phyloP scores from a whole-genome alignment of 2,113 vertebrate species.

The Reinhardtius hippoglossoides region DNA sequence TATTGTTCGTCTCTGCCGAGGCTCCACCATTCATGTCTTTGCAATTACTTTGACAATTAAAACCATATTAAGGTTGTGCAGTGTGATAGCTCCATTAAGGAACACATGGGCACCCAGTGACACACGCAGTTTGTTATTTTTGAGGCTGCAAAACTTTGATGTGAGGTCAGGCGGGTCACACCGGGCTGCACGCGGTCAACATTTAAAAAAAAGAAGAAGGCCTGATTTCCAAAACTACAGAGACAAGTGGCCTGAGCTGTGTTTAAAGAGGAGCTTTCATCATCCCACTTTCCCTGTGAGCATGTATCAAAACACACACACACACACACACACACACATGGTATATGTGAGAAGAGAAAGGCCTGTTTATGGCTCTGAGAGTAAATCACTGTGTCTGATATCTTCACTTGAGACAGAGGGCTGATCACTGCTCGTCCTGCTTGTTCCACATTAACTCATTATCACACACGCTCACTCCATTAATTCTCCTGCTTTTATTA shows the following conservation, averaged over 20 bases:
- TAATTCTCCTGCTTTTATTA: conserved; percentile 97
- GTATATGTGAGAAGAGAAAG: conserved; percentile 39
- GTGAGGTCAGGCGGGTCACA: conserved; percentile 28
- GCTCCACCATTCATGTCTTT: conserved; percentile 43
- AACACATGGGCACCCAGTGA: conserved; percentile 31
- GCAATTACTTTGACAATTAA: conserved; percentile 64
- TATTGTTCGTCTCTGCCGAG: conserved; percentile 41
- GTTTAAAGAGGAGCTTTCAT: conserved; percentile 40
- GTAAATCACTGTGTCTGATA: conserved; percentile 87
- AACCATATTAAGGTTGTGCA: conserved; percentile 40
- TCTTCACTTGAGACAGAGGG: conserved; percentile 89
- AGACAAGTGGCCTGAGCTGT: conserved; percentile 15
- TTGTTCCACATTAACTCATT: conserved; percentile 97
- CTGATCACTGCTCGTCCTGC: conserved; percentile 88
- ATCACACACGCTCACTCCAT: conserved; percentile 94
- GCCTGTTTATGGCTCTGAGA: conserved; percentile 73
- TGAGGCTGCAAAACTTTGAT: conserved; percentile 31
- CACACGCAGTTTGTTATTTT: conserved; percentile 28
- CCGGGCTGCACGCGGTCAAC: neutral
- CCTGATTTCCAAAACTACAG: conserved; percentile 31
- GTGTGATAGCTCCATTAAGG: conserved; percentile 61
- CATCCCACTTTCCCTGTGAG: conserved; percentile 29
- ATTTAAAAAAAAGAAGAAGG: conserved; percentile 3
- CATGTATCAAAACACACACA: conserved; percentile 9
- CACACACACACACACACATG: conserved; percentile 8